Conservation (phyloP, 2,797 vertebrate genomes). For the Coendou prehensilis region DNA sequence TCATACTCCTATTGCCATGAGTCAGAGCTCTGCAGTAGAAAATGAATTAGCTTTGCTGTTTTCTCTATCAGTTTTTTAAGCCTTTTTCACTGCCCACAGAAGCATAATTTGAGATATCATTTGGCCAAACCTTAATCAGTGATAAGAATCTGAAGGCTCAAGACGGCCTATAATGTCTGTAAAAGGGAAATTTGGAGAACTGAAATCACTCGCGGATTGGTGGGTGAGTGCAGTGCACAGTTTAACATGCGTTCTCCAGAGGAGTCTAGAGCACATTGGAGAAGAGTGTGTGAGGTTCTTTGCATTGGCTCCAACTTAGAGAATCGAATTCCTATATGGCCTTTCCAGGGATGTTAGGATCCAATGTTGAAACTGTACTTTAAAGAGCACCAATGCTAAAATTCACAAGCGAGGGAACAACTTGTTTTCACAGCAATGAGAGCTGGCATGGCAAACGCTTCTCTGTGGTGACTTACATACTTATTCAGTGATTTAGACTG, state of each 20-base stretch:
- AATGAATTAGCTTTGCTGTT: not conserved
- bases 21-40: not conserved
- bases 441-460: slow-evolving; percentile 83
- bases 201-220: not conserved
- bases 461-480: slow-evolving; percentile 90
- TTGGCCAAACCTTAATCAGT: slow-evolving; percentile 11
- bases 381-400: slow-evolving; percentile 84
- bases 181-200: not conserved
- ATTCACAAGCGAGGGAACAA: slow-evolving; percentile 85
- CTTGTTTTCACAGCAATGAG: slow-evolving; percentile 85
- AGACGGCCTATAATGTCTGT: not conserved
- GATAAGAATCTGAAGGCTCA: slow-evolving; percentile 12
- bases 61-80: slow-evolving; percentile 3
- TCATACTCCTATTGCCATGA: not conserved
- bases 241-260: slow-evolving; percentile 33
- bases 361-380: slow-evolving; percentile 82
- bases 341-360: slow-evolving; percentile 73
- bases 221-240: not conserved
- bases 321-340: slow-evolving; percentile 57
- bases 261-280: slow-evolving; percentile 51
- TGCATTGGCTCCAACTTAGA: slow-evolving; percentile 40
- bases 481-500: slow-evolving; percentile 88
- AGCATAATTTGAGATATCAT: not conserved
- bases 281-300: slow-evolving; percentile 27
- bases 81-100: slow-evolving; percentile 7